Conservation (phyloP, 2,888 invertebrate species). For the Stictocephala bisonia region DNA sequence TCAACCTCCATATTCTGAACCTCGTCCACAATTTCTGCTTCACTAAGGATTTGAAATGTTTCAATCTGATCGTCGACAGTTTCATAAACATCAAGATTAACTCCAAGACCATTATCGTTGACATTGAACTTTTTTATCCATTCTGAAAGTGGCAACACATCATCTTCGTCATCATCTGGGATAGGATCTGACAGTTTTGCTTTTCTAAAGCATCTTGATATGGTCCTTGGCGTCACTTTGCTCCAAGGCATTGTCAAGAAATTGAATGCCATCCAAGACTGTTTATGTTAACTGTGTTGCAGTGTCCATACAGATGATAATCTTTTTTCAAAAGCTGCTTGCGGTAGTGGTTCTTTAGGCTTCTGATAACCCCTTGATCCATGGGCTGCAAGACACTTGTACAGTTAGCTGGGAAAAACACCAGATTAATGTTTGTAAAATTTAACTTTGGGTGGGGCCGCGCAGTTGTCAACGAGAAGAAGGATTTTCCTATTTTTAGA, state of each 20-base stretch:
- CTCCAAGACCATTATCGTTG: neutral
- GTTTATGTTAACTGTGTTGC: neutral
- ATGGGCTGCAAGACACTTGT: constrained; percentile 42
- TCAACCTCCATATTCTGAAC: constrained; percentile 22
- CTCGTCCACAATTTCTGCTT: constrained; percentile 1
- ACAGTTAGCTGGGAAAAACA: constrained; percentile 48
- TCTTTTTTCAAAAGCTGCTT: constrained; percentile 22
- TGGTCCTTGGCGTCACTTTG: neutral
- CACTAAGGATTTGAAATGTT: constrained; percentile 25
- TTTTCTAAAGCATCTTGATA: constrained; percentile 20
- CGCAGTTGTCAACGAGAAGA: no score
- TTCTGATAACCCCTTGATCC: constrained; percentile 43
- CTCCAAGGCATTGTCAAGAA: neutral
- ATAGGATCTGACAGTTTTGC: constrained; percentile 8
- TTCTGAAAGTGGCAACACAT: constrained; percentile 21
- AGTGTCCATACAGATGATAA: neutral
- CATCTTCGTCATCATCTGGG: constrained; percentile 17
- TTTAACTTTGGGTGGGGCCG: constrained; percentile 55
- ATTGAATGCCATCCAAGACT: constrained; percentile 12
- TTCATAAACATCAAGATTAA: constrained; percentile 14
- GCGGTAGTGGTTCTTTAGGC: constrained; percentile 16
- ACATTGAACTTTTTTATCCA: constrained; percentile 21
- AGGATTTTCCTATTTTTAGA: constrained; percentile 58
- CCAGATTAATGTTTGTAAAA: constrained; percentile 56
- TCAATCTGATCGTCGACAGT: constrained; percentile 10